A percentile compares a stretch with the other conserved stretches of the same genome.
Evolutionary conservation across 2,797 vertebrate species (phyloP).

Genomic region (Pseudomugil tenellus): DNA sequence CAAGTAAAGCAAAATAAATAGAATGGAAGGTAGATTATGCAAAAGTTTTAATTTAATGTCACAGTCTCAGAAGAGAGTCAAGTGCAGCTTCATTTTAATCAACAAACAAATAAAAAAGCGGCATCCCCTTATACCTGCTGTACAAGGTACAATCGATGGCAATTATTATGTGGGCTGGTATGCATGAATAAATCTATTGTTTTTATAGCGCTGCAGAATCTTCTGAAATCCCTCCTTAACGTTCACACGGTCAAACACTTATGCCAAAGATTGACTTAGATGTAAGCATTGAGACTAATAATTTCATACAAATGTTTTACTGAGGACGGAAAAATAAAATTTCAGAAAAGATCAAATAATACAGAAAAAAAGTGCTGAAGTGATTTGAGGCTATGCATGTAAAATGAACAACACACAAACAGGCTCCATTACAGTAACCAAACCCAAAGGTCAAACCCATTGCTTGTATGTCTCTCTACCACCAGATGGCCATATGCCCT

Average conservation of each 20-base stretch:
- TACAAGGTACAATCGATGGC: slow-evolving; percentile 2
- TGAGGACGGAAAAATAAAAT: not conserved
- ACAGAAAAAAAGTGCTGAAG: not conserved
- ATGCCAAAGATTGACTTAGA: not conserved
- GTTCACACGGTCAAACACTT: not conserved
- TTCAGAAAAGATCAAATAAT: not conserved
- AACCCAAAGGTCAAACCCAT: slow-evolving; percentile 67
- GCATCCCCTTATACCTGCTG: not conserved
- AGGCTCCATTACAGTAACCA: slow-evolving; percentile 33
- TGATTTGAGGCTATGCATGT: not conserved
- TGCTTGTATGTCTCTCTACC: slow-evolving; percentile 60
- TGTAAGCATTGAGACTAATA: not conserved
- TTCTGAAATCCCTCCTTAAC: not conserved
- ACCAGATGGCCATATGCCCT: slow-evolving; percentile 74
- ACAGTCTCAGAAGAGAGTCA: not conserved
- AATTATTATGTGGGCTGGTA: not conserved
- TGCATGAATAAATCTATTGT: not conserved
- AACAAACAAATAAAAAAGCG: not conserved
- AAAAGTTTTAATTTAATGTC: not conserved
- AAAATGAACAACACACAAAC: slow-evolving; percentile 28
- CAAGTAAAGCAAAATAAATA: not conserved
- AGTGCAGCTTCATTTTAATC: not conserved
- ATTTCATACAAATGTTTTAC: not conserved
- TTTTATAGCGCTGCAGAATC: not conserved
- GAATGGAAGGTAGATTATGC: not conserved